Evolutionary conservation across 2,888 invertebrate genomes (phyloP).

Genomic region (Tryphoninae sp.): DNA sequence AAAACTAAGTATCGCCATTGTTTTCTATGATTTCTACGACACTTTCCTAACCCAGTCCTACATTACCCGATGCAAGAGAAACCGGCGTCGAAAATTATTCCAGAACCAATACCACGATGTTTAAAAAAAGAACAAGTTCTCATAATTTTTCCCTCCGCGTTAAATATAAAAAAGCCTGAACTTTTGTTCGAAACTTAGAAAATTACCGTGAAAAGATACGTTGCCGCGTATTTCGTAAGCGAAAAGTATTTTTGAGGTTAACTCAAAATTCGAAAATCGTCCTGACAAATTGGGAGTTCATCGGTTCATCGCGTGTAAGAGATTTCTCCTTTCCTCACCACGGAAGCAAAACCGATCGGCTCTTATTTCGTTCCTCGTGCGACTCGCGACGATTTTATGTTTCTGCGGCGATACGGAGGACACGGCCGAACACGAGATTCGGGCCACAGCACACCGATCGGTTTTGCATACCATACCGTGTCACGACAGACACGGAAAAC

Average conservation of each 20-base stretch:
- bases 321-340: background rate
- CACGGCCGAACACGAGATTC: conserved; percentile 67
- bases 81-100: too few species aligned
- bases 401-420: background rate
- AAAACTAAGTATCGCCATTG: conserved; percentile 23
- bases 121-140: background rate
- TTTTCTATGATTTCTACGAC: background rate
- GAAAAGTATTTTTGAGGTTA: conserved; percentile 37
- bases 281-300: background rate
- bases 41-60: background rate
- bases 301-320: background rate
- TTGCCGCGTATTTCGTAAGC: conserved; percentile 25
- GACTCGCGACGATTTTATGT: conserved; percentile 40
- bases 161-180: background rate
- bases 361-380: conserved; percentile 2
- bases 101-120: background rate
- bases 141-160: background rate
- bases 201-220: background rate
- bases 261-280: conserved; percentile 32
- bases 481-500: conserved; percentile 78
- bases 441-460: conserved; percentile 74
- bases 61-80: background rate
- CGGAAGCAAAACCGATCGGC: background rate
- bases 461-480: conserved; percentile 76
- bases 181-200: background rate